Evolutionary conservation across 2,113 vertebrate genomes (phyloP), one percentile per base, ranked within the genome.

Genomic region (Hassar affinis): DNA sequence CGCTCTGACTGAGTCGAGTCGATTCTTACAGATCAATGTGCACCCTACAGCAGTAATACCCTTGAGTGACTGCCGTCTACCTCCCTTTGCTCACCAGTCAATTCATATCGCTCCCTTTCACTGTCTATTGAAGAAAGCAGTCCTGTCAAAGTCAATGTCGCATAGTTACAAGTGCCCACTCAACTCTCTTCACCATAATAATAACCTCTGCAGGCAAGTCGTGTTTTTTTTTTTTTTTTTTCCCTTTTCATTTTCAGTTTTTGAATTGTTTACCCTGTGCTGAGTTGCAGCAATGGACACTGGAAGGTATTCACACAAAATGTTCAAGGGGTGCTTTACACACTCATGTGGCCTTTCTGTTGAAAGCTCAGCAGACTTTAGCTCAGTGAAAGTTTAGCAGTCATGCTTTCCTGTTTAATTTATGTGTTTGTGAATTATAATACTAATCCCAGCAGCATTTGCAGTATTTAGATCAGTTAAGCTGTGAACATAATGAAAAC

Each of bases 81-180:
- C 82, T 56, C 74, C 74, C 74, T 78, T 74, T 78, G 82, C 75
- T 78, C 82, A 45, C 45, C 61, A 68, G 71, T 84, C 82, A 84
- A 84, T 84, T 84, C 82, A 78, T 84, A 78, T 76, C 61, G 64
- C 74, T 78, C 74, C 61, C 61, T 78, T 83, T 78, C 82, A 68
- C 47, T 78, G 75, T 84, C 74, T 78, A 47, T 78, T 84, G 74
- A 68, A 68, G 74, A 68, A 76, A 68, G 74, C 82, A 68, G 68
- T 84, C 61, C 61, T 84, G 82, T 78, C 82, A 68, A 54, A 78
- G 61, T 84, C 74, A 77, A 64, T 83, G 81, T 77, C 81, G 66
- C 71, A 61, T 75, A 66, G 81, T 83, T 64, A 27, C 59, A 76
- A 83, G 27, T 83, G 56, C 81, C 59, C 72, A 83, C 57, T 82